These are phyloP conservation scores for Tragulus kanchil DNA, from an alignment of 2,113 vertebrate species.

Conservation along the genomic window DNA sequence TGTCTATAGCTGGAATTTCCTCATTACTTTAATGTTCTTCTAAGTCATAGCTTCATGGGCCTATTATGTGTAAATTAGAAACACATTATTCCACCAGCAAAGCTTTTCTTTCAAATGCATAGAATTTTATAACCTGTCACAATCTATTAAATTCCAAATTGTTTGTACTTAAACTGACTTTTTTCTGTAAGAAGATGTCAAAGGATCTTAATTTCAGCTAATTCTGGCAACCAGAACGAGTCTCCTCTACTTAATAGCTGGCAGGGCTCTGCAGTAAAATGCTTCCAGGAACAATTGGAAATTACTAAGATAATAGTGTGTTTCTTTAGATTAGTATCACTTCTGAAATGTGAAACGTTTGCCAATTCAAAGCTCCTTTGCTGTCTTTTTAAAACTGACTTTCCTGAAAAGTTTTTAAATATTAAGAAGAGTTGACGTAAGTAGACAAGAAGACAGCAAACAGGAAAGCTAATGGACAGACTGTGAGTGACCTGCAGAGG, in stretches of 20 bases:
- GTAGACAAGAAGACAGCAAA: constrained; percentile 55
- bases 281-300: constrained; percentile 89
- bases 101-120: constrained; percentile 84
- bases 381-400: constrained; percentile 61
- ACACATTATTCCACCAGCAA: constrained; percentile 86
- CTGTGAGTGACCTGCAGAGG: constrained; percentile 39
- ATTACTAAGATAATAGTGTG: constrained; percentile 86
- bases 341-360: constrained; percentile 81
- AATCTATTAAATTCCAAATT: constrained; percentile 87
- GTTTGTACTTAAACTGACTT: constrained; percentile 85
- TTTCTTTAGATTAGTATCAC: constrained; percentile 86
- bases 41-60: constrained; percentile 82
- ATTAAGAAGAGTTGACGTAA: constrained; percentile 67
- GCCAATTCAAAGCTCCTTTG: constrained; percentile 80
- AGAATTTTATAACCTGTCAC: constrained; percentile 87
- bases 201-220: constrained; percentile 90
- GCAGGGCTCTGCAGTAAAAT: constrained; percentile 83
- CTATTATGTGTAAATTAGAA: constrained; percentile 90
- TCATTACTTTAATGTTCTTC: constrained; percentile 87
- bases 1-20: constrained; percentile 79
- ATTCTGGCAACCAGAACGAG: constrained; percentile 86
- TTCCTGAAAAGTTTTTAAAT: constrained; percentile 79
- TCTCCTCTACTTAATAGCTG: constrained; percentile 85
- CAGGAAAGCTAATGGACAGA: constrained; percentile 71
- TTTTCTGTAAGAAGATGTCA: constrained; percentile 87